These are phyloP conservation scores for Drosophila bifasciata DNA, from an alignment of 1,140 invertebrate genomes.

Conservation along the genomic window DNA sequence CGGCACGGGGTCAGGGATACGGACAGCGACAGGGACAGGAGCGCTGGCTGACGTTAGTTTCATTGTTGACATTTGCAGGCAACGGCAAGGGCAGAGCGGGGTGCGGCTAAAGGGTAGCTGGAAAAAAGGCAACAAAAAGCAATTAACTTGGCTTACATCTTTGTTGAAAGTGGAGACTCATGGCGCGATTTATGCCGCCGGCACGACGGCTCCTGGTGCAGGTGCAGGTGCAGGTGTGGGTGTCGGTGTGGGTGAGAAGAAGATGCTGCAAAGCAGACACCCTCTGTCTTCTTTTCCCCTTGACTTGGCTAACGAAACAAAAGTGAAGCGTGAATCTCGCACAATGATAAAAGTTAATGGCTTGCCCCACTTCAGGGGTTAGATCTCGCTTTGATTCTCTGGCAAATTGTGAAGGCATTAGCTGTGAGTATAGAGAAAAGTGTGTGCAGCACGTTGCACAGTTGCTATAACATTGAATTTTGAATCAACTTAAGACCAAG, in stretches of 20 bases:
- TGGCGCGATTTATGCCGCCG: constrained; percentile 78
- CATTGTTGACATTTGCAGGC: constrained; percentile 73
- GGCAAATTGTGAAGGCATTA: constrained; percentile 50
- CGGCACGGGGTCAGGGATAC: constrained; percentile 3
- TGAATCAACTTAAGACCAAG: neutral
- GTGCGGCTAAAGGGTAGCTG: constrained; percentile 41
- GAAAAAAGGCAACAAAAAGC: constrained; percentile 66
- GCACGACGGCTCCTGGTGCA: constrained; percentile 10
- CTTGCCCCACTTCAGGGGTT: constrained; percentile 63
- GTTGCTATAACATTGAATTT: constrained; percentile 26
- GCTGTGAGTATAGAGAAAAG: constrained; percentile 2
- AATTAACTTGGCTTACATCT: constrained; percentile 78
- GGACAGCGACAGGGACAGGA: constrained; percentile 18
- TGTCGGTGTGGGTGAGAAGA: constrained; percentile 30
- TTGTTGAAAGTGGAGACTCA: constrained; percentile 79
- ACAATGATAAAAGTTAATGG: constrained; percentile 68
- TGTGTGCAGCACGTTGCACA: neutral
- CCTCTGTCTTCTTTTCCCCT: constrained; percentile 27
- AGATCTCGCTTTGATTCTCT: constrained; percentile 65
- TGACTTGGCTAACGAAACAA: constrained; percentile 54
- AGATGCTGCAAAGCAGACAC: constrained; percentile 37
- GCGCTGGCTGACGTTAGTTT: constrained; percentile 65
- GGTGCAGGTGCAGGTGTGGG: constrained; percentile 38
- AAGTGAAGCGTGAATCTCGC: constrained; percentile 46
- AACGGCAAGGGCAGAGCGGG: constrained; percentile 21